Evolutionary conservation across 2,113 vertebrate species (phyloP), one percentile per base, ranked within the genome.

Genomic region (Willisornis vidua): DNA sequence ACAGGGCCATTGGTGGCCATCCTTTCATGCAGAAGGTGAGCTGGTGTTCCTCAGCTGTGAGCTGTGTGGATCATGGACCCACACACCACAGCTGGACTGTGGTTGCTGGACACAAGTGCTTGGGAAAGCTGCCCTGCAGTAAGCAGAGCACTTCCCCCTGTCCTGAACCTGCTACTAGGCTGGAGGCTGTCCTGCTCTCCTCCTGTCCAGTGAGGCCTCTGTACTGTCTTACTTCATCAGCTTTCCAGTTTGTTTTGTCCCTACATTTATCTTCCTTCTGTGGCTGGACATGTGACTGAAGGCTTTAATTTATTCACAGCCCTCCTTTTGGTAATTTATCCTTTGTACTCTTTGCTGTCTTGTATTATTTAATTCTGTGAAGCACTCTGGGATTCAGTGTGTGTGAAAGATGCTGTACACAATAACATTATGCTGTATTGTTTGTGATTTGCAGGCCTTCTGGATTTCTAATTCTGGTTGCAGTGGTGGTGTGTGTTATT

Each of bases 311-410:
- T 96, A 90, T 96, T 95, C 92, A 77, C 79, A 84, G 73, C 41
- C 73, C 57, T 93, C 73, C 57, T 92, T 83, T 90, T 14, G 28
- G 85, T 94, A 96, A 94, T 95, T 96, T 89, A 92, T 93, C 93
- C 93, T 84, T 93, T 94, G 90, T 96, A 91, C 61, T 96, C 76
- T 71, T 84, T 54, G 83, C 92, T 93, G 85, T 93, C 92, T 90
- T 89, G 78, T 83, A 63, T 92, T 96, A 93, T 97, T 95, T 96
- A 94, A 95, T 96, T 96, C 95, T 72, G 75, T 84, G 70, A 75
- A 92, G 94, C 72, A 33, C 82, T 93, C 88, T 77, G 94, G 93
- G 94, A 93, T 92, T 85, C 85, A 35, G 51, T 14, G 51, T 43
- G 39, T 93, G 52, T 86, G 85, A 71, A 96, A 63, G 95, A 92